phyloP scores from a whole-genome alignment of 2,797 vertebrate species.

The Melanotaenia boesemani region DNA sequence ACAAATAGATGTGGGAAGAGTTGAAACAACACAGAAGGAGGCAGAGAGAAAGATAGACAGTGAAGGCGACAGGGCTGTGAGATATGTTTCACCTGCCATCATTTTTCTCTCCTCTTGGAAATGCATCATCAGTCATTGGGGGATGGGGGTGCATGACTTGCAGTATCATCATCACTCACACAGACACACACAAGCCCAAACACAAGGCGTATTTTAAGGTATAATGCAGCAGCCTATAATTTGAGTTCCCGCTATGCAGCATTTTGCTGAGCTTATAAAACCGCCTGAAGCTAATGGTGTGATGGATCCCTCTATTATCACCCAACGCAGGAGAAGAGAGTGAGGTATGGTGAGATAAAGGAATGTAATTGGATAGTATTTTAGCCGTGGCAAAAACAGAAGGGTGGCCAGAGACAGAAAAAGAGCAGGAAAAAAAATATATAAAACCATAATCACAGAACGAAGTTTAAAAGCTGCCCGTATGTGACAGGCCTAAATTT shows the following conservation, averaged over 20 bases:
- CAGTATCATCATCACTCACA: constrained; percentile 74
- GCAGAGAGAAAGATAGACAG: constrained; percentile 70
- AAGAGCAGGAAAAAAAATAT: constrained; percentile 27
- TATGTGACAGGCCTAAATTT: constrained; percentile 33
- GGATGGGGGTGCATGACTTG: constrained; percentile 61
- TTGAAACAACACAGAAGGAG: constrained; percentile 66
- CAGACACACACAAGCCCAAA: constrained; percentile 53
- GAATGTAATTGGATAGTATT: constrained; percentile 80
- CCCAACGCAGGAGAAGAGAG: constrained; percentile 64
- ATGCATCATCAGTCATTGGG: constrained; percentile 82
- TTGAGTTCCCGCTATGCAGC: constrained; percentile 75
- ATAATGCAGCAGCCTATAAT: constrained; percentile 75
- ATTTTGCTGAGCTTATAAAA: constrained; percentile 81
- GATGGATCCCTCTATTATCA: constrained; percentile 84
- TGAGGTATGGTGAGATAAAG: constrained; percentile 72
- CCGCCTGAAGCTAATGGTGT: constrained; percentile 79
- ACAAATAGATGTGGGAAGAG: constrained; percentile 50
- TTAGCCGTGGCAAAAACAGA: constrained; percentile 69
- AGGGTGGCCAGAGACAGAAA: constrained; percentile 50
- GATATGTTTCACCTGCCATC: constrained; percentile 76
- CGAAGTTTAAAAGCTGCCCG: constrained; percentile 46
- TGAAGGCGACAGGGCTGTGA: constrained; percentile 64
- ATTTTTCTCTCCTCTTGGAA: constrained; percentile 78
- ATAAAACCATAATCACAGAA: constrained; percentile 50
- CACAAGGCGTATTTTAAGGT: constrained; percentile 75